Percentiles rank a stretch among this genome's conserved stretches.
These are phyloP conservation scores for Stercorarius parasiticus DNA, from an alignment of 2,113 vertebrate species.

Conservation along the genomic window DNA sequence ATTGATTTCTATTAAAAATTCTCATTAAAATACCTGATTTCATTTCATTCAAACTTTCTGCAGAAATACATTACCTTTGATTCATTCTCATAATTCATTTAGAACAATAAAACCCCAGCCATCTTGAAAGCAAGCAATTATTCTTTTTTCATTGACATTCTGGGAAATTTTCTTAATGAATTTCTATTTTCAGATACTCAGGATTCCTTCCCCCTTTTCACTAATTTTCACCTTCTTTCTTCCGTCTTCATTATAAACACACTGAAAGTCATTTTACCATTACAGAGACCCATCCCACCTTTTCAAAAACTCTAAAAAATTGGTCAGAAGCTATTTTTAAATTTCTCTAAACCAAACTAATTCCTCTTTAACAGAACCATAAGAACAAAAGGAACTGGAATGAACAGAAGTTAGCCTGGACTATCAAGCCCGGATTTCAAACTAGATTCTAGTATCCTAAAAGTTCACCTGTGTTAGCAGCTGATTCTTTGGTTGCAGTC, in stretches of 20 bases:
- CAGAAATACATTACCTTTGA: neutral
- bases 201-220: neutral
- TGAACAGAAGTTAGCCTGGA: neutral
- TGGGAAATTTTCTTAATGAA: neutral
- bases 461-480: neutral
- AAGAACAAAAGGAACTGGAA: neutral
- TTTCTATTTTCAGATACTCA: neutral
- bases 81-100: neutral
- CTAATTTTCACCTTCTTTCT: neutral
- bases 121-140: neutral
- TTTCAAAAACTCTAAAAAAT: neutral
- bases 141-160: neutral
- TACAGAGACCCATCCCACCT: neutral
- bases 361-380: neutral
- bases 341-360: neutral
- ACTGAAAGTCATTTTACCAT: neutral
- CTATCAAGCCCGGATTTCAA: neutral
- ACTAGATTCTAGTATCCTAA: neutral
- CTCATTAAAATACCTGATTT: neutral
- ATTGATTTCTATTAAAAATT: neutral
- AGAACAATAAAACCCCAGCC: neutral
- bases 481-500: neutral
- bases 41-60: neutral
- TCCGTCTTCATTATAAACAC: neutral
- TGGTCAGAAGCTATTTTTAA: neutral